These are phyloP conservation scores for Cosmorhoe ocellata DNA, from an alignment of 2,888 invertebrate species.

Conservation along the genomic window DNA sequence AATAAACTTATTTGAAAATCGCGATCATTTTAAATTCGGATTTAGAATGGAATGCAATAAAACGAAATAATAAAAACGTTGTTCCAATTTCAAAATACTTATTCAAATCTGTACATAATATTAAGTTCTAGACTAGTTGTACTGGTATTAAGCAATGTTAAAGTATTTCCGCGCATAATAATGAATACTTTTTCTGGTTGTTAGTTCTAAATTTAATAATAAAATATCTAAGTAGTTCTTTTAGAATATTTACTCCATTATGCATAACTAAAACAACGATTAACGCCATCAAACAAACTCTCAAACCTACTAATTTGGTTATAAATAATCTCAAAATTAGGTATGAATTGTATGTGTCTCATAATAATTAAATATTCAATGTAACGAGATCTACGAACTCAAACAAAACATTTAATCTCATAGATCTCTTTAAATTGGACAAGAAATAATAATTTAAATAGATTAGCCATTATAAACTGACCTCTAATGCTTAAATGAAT, in stretches of 20 bases:
- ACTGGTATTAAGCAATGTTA: too few relatives aligned
- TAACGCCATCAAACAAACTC: background rate
- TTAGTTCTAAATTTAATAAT: background rate
- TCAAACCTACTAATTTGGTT: background rate
- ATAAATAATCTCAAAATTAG: background rate
- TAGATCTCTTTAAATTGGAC: conserved; percentile 12
- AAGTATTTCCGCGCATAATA: too few relatives aligned
- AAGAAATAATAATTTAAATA: conserved; percentile 3
- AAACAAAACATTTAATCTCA: background rate
- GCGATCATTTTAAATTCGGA: too few relatives aligned
- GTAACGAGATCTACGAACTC: background rate
- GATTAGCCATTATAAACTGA: conserved; percentile 30
- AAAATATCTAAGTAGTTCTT: too few relatives aligned
- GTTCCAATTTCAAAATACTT: conserved; percentile 1
- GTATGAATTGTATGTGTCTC: background rate
- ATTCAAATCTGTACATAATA: too few relatives aligned
- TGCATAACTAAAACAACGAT: background rate
- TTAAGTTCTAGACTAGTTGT: too few relatives aligned
- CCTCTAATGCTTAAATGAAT: conserved; percentile 28
- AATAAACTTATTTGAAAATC: too few relatives aligned
- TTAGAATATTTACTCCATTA: background rate
- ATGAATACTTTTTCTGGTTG: conserved; percentile 9
- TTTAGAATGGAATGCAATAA: too few relatives aligned
- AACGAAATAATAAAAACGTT: background rate
- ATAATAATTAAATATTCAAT: too few relatives aligned